Evolutionary conservation across 2,113 vertebrate genomes (phyloP).

Genomic region (Corvus hawaiiensis): DNA sequence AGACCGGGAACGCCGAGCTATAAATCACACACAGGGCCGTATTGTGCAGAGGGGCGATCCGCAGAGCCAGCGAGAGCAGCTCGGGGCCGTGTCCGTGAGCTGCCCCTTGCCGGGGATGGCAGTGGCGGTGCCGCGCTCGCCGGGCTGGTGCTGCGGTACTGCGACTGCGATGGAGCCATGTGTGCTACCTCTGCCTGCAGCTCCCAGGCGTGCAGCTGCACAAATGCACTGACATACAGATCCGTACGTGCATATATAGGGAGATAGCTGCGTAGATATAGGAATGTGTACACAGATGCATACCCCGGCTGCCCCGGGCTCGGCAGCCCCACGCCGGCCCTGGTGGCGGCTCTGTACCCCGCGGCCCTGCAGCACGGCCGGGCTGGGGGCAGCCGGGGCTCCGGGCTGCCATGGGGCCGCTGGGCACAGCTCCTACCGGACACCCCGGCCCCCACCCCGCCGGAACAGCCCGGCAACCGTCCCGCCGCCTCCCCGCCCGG

Average conservation of each 20-base stretch:
- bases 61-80: not conserved
- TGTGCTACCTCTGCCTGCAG: not conserved
- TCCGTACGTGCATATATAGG: accelerated
- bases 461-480: not conserved
- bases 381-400: not conserved
- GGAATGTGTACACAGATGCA: accelerated
- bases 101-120: not conserved
- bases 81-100: not conserved
- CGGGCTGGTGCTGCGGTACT: not conserved
- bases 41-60: not conserved
- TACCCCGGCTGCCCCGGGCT: not conserved
- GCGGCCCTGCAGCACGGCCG: not conserved
- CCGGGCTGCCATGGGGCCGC: not conserved
- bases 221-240: not conserved
- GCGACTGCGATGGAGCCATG: not conserved
- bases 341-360: not conserved
- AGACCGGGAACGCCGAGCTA: not conserved
- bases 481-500: not conserved
- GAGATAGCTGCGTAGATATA: accelerated
- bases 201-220: not conserved
- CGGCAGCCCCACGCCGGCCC: not conserved
- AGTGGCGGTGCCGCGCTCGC: not conserved
- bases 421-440: not conserved
- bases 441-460: not conserved
- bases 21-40: not conserved